Conservation (phyloP, 1,140 invertebrate species). For the Scaptomyza pallida region DNA sequence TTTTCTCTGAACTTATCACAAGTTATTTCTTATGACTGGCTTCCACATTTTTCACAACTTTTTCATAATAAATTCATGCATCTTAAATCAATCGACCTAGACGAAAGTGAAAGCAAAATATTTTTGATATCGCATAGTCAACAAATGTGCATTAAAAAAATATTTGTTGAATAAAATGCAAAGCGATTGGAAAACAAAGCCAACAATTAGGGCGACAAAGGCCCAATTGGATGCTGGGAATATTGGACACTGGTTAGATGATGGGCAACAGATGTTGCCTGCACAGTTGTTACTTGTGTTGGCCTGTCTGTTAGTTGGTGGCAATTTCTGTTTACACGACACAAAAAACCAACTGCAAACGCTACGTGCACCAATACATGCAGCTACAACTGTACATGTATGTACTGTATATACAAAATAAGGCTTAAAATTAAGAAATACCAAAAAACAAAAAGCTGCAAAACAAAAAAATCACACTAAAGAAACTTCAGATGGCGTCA, state of each 20-base stretch:
- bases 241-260: slow-evolving; percentile 16
- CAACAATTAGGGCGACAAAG: slow-evolving; percentile 23
- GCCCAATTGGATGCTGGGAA: slow-evolving; percentile 16
- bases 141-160: slow-evolving; percentile 31
- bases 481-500: slow-evolving; percentile 49
- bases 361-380: slow-evolving; percentile 24
- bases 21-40: neutral
- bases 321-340: slow-evolving; percentile 69
- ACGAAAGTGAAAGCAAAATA: slow-evolving; percentile 44
- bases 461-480: slow-evolving; percentile 48
- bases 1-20: neutral
- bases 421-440: slow-evolving; percentile 70
- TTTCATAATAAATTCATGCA: slow-evolving; percentile 30
- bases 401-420: slow-evolving; percentile 29
- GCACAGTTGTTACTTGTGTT: slow-evolving; percentile 36
- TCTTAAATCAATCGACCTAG: slow-evolving; percentile 10
- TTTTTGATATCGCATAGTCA: slow-evolving; percentile 8
- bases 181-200: slow-evolving; percentile 22
- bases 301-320: slow-evolving; percentile 31
- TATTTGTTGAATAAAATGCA: slow-evolving; percentile 11
- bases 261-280: slow-evolving; percentile 42
- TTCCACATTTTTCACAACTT: neutral
- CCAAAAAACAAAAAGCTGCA: slow-evolving; percentile 40
- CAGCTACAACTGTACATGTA: neutral
- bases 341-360: slow-evolving; percentile 58